These are phyloP conservation scores for Antitype chi DNA, from an alignment of 2,888 invertebrate species.

Conservation along the genomic window DNA sequence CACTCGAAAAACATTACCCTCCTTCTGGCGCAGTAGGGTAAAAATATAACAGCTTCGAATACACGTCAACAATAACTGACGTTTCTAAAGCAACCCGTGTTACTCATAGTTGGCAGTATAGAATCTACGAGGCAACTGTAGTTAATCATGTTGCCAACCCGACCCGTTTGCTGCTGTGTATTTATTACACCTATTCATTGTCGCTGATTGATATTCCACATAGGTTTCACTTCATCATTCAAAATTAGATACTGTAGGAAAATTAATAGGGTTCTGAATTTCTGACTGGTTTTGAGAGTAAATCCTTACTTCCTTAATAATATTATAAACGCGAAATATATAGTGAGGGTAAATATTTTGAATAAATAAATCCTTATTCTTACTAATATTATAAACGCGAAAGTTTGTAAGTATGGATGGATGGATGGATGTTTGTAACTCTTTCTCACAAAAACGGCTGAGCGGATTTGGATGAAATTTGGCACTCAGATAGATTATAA, in stretches of 20 bases:
- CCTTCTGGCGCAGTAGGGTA: no score
- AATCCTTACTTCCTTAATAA: no score
- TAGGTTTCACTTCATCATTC: slow-evolving; percentile 23
- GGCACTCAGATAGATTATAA: no score
- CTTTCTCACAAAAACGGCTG: no score
- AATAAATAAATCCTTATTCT: no score
- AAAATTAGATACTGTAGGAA: slow-evolving; percentile 8
- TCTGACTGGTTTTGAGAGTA: neutral
- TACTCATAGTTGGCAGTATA: slow-evolving; percentile 37
- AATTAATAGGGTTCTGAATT: neutral
- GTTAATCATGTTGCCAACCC: slow-evolving; percentile 33
- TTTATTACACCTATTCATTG: slow-evolving; percentile 45
- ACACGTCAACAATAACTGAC: slow-evolving; percentile 1
- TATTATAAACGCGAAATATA: no score
- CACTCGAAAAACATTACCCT: no score
- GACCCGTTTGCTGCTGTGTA: slow-evolving; percentile 20
- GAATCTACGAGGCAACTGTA: slow-evolving; percentile 21
- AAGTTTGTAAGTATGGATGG: no score
- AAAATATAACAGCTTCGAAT: neutral
- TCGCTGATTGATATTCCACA: slow-evolving; percentile 27
- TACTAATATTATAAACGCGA: no score
- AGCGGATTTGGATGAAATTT: no score
- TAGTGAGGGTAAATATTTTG: no score
- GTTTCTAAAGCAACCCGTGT: slow-evolving; percentile 22
- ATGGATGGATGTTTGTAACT: no score